Conservation (phyloP, 2,797 vertebrate species). For the Characodon lateralis region DNA sequence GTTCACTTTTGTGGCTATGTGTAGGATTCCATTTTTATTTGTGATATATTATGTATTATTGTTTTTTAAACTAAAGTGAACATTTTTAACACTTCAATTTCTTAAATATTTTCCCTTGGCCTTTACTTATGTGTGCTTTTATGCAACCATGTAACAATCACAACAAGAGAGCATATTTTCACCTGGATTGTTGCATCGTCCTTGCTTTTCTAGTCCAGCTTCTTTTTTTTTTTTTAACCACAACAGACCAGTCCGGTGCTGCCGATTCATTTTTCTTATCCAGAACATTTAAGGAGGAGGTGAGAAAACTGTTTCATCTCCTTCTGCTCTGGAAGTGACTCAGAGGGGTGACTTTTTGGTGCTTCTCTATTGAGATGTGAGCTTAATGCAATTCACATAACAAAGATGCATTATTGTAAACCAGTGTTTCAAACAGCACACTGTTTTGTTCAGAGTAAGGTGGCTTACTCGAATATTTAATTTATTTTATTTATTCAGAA, state of each 20-base stretch:
- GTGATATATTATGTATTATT: no score
- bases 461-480: neutral
- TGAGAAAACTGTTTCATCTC: slow-evolving; percentile 48
- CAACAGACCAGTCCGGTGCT: slow-evolving; percentile 12
- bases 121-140: neutral
- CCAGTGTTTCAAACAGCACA: neutral
- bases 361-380: slow-evolving; percentile 11
- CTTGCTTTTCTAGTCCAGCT: neutral
- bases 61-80: neutral
- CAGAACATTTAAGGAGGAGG: slow-evolving; percentile 58
- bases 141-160: neutral
- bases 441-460: neutral
- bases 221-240: neutral
- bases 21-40: neutral
- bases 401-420: slow-evolving; percentile 1
- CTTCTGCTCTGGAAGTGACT: slow-evolving; percentile 30
- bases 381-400: slow-evolving; percentile 10
- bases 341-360: slow-evolving; percentile 4
- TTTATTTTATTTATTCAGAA: neutral
- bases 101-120: neutral
- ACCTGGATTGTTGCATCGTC: neutral
- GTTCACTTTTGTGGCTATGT: neutral
- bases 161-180: neutral
- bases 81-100: neutral
- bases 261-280: slow-evolving; percentile 34